A percentile compares a stretch with the other conserved stretches of the same genome.
These are phyloP conservation scores for Orthosia cruda DNA, from an alignment of 2,888 invertebrate genomes.

Conservation along the genomic window DNA sequence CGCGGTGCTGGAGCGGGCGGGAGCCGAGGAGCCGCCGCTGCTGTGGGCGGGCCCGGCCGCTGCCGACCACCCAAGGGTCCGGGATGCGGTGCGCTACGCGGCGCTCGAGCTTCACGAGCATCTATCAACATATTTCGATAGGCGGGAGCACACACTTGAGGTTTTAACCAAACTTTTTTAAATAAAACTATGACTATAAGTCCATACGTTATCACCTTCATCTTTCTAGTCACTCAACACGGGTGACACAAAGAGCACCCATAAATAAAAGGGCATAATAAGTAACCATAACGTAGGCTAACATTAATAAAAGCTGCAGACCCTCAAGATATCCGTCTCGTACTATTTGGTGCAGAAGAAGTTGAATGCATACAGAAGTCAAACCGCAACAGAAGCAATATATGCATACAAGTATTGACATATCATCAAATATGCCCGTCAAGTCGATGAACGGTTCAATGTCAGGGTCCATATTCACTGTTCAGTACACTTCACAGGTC, in stretches of 20 bases:
- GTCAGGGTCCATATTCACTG: neutral
- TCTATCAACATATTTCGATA: conserved; percentile 98
- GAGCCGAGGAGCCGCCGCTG: conserved; percentile 95
- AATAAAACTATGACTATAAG: neutral
- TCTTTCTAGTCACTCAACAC: neutral
- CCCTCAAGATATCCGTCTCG: too few relatives aligned
- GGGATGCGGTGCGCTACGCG: conserved; percentile 97
- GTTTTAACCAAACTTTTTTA: conserved; percentile 80
- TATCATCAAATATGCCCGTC: too few relatives aligned
- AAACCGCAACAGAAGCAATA: too few relatives aligned
- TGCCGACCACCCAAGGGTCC: conserved; percentile 94
- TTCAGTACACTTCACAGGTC: conserved; percentile 89
- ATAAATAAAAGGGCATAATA: too few relatives aligned
- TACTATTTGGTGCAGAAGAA: too few relatives aligned
- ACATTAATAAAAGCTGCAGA: too few relatives aligned
- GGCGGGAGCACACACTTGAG: conserved; percentile 97
- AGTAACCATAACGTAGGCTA: too few relatives aligned
- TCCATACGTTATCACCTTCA: too few relatives aligned
- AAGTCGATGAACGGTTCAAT: too few relatives aligned
- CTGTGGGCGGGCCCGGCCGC: conserved; percentile 96
- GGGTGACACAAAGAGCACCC: too few relatives aligned
- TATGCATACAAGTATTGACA: too few relatives aligned
- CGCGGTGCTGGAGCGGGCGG: conserved; percentile 93
- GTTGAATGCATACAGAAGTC: too few relatives aligned
- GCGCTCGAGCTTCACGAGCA: conserved; percentile 98